These are phyloP conservation scores for Camponotus fellah DNA, from an alignment of 2,888 invertebrate genomes.

Conservation along the genomic window DNA sequence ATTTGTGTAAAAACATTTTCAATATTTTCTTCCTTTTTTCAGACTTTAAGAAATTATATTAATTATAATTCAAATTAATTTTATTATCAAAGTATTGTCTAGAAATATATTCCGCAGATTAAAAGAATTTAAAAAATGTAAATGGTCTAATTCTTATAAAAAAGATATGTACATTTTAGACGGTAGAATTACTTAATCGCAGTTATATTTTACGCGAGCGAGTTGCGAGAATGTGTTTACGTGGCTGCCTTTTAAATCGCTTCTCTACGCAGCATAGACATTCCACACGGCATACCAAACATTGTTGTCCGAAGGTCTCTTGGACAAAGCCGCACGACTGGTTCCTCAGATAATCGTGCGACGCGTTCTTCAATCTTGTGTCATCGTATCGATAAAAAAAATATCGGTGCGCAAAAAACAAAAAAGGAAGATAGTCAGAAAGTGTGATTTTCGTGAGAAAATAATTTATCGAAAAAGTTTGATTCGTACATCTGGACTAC, in stretches of 20 bases:
- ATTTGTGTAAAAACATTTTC: not conserved
- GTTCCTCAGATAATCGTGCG: conserved; percentile 67
- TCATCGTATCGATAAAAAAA: not conserved
- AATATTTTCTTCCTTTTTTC: not conserved
- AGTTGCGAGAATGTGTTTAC: conserved; percentile 16
- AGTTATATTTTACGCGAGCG: not conserved
- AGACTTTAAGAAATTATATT: not conserved
- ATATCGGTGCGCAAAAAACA: not conserved
- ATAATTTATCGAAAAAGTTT: conserved; percentile 18
- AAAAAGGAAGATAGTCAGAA: not conserved
- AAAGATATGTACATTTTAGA: not conserved
- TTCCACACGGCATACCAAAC: conserved; percentile 74
- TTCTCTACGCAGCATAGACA: conserved; percentile 47
- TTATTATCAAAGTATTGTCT: not conserved
- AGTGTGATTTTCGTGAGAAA: not conserved
- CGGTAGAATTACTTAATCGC: not conserved
- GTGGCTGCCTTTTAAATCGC: conserved; percentile 9
- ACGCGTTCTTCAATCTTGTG: conserved; percentile 52
- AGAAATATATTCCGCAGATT: not conserved
- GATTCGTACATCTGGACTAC: not conserved
- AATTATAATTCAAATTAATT: not conserved
- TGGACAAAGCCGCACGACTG: conserved; percentile 77
- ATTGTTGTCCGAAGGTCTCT: conserved; percentile 77
- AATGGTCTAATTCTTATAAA: not conserved
- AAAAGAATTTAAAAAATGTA: not conserved